Conservation (phyloP, 2,797 vertebrate genomes). For the Tragelaphus oryx region DNA sequence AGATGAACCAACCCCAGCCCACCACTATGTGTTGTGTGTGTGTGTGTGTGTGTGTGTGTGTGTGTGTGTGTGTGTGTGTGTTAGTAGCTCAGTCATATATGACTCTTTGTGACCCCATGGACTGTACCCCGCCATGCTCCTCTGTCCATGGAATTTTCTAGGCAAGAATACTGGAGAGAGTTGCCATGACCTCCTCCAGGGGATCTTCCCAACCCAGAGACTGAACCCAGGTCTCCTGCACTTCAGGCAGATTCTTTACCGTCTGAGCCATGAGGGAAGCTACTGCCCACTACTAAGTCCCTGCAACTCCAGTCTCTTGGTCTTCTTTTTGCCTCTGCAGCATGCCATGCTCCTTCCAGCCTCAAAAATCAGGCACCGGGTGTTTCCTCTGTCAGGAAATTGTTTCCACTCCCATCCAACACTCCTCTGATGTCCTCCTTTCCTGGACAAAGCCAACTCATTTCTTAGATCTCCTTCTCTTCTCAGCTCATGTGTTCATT, state of each 20-base stretch:
- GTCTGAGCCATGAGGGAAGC: background rate
- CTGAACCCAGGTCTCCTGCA: background rate
- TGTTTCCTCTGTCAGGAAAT: background rate
- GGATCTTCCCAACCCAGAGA: background rate
- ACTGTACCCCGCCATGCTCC: fast-evolving
- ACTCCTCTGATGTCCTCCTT: no score
- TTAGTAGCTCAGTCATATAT: background rate
- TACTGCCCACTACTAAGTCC: background rate
- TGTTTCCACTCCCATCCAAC: background rate
- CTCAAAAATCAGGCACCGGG: background rate
- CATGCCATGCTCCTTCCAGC: no score
- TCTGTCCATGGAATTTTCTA: background rate
- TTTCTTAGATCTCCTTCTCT: background rate
- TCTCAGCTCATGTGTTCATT: background rate
- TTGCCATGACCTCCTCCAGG: background rate
- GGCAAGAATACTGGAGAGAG: background rate
- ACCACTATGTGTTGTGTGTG: background rate
- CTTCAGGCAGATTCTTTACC: background rate
- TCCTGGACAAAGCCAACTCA: background rate
- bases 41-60: background rate
- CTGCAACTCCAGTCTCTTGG: background rate
- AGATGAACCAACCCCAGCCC: background rate
- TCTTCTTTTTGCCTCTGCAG: background rate
- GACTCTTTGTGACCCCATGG: background rate
- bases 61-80: background rate